These are phyloP conservation scores for Psammodynastes pulverulentus DNA, from an alignment of 2,113 vertebrate genomes.

Conservation along the genomic window DNA sequence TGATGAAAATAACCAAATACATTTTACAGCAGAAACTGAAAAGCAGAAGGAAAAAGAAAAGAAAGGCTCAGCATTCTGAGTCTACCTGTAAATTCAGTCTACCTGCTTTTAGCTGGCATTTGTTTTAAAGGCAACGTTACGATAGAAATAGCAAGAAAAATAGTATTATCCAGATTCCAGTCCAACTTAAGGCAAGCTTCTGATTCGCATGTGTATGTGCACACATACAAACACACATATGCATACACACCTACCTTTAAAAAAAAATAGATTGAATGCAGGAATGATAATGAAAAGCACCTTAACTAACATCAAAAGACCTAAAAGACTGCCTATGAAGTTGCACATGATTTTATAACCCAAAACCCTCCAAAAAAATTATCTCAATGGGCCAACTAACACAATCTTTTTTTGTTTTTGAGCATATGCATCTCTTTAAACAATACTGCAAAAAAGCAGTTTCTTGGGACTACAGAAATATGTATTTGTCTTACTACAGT, in stretches of 20 bases:
- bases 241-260: no score
- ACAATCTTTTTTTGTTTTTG: background rate
- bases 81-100: background rate
- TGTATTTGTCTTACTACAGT: background rate
- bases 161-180: background rate
- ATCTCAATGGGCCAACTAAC: background rate
- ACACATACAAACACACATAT: no score
- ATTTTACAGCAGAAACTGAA: background rate
- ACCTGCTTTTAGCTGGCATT: no score
- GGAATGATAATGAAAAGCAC: background rate
- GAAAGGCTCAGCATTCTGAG: background rate
- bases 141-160: background rate
- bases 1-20: background rate
- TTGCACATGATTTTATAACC: background rate
- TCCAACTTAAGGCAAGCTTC: background rate
- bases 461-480: background rate
- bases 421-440: background rate
- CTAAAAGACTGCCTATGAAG: background rate
- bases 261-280: no score
- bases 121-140: background rate
- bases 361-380: background rate
- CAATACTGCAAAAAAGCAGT: background rate
- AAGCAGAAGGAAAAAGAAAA: background rate
- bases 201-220: no score
- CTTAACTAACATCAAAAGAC: background rate